A percentile compares a stretch with the other conserved stretches of the same genome.
Evolutionary conservation across 2,888 invertebrate genomes (phyloP).

Genomic region (Odontocerum albicorne): DNA sequence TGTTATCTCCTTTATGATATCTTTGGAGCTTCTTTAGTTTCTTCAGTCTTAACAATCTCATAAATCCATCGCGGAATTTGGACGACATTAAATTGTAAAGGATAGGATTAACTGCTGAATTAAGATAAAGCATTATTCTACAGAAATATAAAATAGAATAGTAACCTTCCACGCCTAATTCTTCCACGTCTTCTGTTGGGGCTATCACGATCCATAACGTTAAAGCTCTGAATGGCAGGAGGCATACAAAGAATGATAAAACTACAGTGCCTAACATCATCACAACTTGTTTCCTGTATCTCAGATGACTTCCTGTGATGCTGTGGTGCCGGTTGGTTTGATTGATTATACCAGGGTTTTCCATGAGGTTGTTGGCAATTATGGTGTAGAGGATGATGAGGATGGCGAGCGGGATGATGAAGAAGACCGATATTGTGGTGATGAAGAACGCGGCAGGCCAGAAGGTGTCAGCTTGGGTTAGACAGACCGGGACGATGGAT

Average conservation of each 20-base stretch:
- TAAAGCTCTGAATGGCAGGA: conserved; percentile 86
- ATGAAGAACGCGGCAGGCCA: conserved; percentile 83
- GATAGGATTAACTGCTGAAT: conserved; percentile 90
- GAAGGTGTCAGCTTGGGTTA: conserved; percentile 75
- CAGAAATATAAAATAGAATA: conserved; percentile 83
- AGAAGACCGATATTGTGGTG: conserved; percentile 79
- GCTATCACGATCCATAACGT: conserved; percentile 85
- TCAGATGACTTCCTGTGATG: conserved; percentile 59
- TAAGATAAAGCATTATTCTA: conserved; percentile 85
- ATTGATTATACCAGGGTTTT: conserved; percentile 71
- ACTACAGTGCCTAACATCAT: conserved; percentile 90
- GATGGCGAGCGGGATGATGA: conserved; percentile 79
- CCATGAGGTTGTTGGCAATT: conserved; percentile 84
- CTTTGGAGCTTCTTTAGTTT: conserved; percentile 48
- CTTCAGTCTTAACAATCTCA: conserved; percentile 56
- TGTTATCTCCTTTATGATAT: conserved; percentile 48
- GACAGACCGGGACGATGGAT: conserved; percentile 72
- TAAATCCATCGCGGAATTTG: conserved; percentile 83
- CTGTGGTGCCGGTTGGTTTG: conserved; percentile 57
- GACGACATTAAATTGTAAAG: conserved; percentile 91
- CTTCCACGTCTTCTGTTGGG: conserved; percentile 66
- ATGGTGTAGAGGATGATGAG: conserved; percentile 81
- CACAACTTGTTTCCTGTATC: conserved; percentile 80
- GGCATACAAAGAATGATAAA: conserved; percentile 85
- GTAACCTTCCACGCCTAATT: conserved; percentile 78